Conservation (phyloP, 35 echinoderm and acorn worm species). For the Chiridota heheva region DNA sequence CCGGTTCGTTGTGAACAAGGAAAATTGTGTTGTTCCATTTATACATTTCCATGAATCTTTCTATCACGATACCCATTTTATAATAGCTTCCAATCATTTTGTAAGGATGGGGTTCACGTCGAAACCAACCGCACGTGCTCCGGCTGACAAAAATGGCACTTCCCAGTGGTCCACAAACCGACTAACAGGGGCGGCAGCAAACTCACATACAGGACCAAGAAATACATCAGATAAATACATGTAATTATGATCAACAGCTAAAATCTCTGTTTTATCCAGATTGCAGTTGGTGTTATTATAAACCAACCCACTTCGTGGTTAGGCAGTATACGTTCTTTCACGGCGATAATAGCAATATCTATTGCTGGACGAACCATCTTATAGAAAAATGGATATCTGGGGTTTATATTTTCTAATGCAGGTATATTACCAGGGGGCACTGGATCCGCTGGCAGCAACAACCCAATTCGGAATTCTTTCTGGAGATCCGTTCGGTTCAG, state of each 20-base stretch:
- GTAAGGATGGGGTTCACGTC: neutral
- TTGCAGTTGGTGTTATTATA: constrained; percentile 21
- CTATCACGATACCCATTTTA: neutral
- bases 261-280: neutral
- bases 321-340: neutral
- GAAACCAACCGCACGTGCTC: constrained; percentile 23
- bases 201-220: constrained; percentile 62
- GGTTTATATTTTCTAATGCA: neutral
- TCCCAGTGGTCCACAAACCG: constrained; percentile 53
- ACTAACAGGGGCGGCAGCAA: constrained; percentile 19
- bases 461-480: constrained; percentile 3
- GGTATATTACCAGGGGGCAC: neutral
- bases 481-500: too few species aligned
- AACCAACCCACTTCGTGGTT: constrained; percentile 7
- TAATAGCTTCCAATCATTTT: constrained; percentile 1
- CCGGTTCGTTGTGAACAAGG: neutral
- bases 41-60: neutral
- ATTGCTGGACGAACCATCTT: constrained; percentile 64
- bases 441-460: constrained; percentile 7
- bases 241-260: constrained; percentile 10
- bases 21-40: constrained; percentile 29
- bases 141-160: constrained; percentile 48
- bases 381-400: constrained; percentile 54
- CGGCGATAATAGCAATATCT: constrained; percentile 60
- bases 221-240: constrained; percentile 28